phyloP scores from a whole-genome alignment of 2,113 vertebrate genomes.

The Antennarius striatus region DNA sequence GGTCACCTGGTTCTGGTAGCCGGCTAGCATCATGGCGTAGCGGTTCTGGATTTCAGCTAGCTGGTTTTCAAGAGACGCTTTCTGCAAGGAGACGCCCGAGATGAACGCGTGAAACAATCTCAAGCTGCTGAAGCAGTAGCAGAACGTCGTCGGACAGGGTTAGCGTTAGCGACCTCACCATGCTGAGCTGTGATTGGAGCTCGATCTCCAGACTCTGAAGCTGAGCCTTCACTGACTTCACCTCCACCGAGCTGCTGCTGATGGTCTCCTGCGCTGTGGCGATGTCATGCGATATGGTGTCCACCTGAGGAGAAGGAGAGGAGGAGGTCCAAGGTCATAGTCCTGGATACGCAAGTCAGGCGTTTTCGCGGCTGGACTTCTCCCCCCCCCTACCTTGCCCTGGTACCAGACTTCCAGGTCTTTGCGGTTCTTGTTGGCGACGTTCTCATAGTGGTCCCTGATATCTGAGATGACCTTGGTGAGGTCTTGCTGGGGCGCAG shows the following conservation, averaged over 20 bases:
- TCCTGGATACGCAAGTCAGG: neutral
- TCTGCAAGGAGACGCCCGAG: slow-evolving; percentile 65
- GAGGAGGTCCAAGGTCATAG: fast-evolving
- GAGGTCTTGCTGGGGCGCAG: slow-evolving; percentile 58
- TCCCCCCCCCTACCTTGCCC: slow-evolving; percentile 45
- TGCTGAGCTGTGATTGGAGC: slow-evolving; percentile 82
- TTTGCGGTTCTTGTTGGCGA: slow-evolving; percentile 75
- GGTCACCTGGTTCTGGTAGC: slow-evolving; percentile 74
- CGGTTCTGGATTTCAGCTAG: slow-evolving; percentile 77
- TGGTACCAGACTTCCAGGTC: slow-evolving; percentile 78
- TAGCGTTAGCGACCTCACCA: slow-evolving; percentile 72
- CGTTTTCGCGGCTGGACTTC: neutral
- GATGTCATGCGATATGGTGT: slow-evolving; percentile 78
- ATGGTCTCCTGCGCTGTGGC: slow-evolving; percentile 72
- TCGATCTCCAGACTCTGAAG: slow-evolving; percentile 84
- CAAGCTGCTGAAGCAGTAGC: too few species aligned
- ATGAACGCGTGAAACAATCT: too few species aligned
- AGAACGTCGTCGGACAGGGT: neutral
- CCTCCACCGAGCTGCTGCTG: slow-evolving; percentile 74
- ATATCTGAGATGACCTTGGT: slow-evolving; percentile 55
- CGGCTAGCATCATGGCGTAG: slow-evolving; percentile 74
- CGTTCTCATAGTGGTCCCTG: slow-evolving; percentile 80
- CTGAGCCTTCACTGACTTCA: slow-evolving; percentile 78
- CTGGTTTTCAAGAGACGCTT: slow-evolving; percentile 80
- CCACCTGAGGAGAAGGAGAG: slow-evolving; percentile 69